Evolutionary conservation across 2,888 invertebrate genomes (phyloP), one percentile per base, ranked within the genome.

Genomic region (Patella pellucida): DNA sequence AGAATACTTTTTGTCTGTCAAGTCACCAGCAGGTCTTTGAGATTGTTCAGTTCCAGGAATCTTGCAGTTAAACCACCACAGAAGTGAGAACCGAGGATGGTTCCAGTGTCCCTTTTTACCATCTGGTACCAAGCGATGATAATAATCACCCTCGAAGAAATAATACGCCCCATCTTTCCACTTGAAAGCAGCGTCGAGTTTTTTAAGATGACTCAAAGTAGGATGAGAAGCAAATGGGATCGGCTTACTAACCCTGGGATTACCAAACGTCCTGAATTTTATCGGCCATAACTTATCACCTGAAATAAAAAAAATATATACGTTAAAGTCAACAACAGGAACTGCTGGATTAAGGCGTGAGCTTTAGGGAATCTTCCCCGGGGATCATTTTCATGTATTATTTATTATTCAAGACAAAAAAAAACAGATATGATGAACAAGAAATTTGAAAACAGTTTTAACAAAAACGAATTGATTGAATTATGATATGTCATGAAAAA

Each of bases 81-180:
- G 56, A 14, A 72, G 67, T n/a, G 67, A 62, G n/a, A n/a, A 62
- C 9, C 72, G 62, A 19, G 72, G 72, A 19, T 50, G 67, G 7
- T 50, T 62, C 72, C 72, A 72, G 7, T 31, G 31, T 1, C 41
- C 72, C 19, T 51, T 56, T 11, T 54, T 27, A 51, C 72, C 62
- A 41, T 62, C 16, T n/a, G 72, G 72, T 12, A 72, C 27, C 3
- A 72, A 50, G 16, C 62, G 72, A 51, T 72, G 72, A 50, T 72
- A 72, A 62, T 50, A 67, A 23, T 72, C 67, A 50, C 72, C 72
- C 50, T 67, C 62, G 67, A 72, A 72, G 41, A 72, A 72, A 19
- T 67, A 72, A 23, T 62, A 72, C 16, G 62, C 72, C 3, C 72
- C 72, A 50, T 62, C 50, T n/a, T 41, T 72, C 27, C 51, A 62